Conservation (phyloP, 1,140 invertebrate genomes). For the Drosophila obscura region DNA sequence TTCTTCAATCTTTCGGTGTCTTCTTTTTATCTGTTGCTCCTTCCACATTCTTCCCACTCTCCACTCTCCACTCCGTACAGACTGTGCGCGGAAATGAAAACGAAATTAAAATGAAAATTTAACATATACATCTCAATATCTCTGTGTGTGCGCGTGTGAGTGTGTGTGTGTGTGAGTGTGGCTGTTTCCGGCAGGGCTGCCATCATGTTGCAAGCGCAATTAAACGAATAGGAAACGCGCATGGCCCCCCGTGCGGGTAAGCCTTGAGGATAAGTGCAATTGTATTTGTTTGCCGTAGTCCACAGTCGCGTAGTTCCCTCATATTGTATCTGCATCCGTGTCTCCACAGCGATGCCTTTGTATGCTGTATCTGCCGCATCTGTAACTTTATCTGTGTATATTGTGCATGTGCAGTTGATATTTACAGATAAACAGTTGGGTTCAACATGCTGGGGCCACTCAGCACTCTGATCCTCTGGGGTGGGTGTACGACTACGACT, state of each 20-base stretch:
- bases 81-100: constrained; percentile 72
- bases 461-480: background rate
- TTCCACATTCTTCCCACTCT: constrained; percentile 4
- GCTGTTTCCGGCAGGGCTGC: constrained; percentile 26
- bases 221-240: constrained; percentile 67
- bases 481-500: background rate
- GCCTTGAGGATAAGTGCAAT: constrained; percentile 52
- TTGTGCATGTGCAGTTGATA: constrained; percentile 46
- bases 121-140: constrained; percentile 31
- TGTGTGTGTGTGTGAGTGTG: constrained; percentile 22
- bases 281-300: constrained; percentile 28
- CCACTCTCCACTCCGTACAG: background rate
- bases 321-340: constrained; percentile 34
- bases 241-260: constrained; percentile 35
- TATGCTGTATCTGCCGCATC: constrained; percentile 11
- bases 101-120: constrained; percentile 76
- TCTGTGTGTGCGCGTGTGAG: constrained; percentile 18
- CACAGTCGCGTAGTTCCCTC: background rate
- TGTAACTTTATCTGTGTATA: constrained; percentile 30
- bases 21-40: too few relatives aligned
- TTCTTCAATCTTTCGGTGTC: constrained; percentile 27
- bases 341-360: constrained; percentile 17
- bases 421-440: constrained; percentile 57
- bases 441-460: constrained; percentile 24
- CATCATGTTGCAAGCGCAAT: constrained; percentile 70